Percentiles rank a stretch among this genome's conserved stretches.
These are phyloP conservation scores for Raja brachyura DNA, from an alignment of 2,113 vertebrate species.

Conservation along the genomic window DNA sequence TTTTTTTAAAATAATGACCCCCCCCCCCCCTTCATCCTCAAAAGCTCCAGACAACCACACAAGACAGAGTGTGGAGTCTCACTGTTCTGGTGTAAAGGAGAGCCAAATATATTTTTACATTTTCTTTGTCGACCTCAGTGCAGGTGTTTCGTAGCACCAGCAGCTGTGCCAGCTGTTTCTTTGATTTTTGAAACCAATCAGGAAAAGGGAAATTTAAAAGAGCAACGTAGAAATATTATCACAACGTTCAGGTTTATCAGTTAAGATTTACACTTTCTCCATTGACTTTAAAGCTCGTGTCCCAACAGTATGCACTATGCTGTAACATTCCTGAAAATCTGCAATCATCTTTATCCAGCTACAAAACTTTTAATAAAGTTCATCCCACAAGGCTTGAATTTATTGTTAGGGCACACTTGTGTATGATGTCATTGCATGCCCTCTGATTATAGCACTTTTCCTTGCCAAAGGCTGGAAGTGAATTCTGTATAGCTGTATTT, in stretches of 20 bases:
- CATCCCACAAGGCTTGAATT: background rate
- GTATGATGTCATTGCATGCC: too few relatives aligned
- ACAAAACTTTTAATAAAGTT: background rate
- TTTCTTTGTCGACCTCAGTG: background rate
- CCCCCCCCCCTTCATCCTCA: background rate
- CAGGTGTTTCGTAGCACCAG: background rate
- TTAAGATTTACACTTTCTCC: background rate
- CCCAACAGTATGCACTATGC: background rate
- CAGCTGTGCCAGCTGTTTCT: conserved; percentile 18
- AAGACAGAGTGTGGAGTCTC: background rate
- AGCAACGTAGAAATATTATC: background rate
- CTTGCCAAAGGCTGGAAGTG: background rate
- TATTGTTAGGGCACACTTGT: too few relatives aligned
- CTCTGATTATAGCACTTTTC: too few relatives aligned
- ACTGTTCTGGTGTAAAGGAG: background rate
- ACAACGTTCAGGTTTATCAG: background rate
- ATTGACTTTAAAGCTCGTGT: background rate
- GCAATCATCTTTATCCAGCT: background rate
- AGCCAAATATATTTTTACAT: background rate
- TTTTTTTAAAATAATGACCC: too few relatives aligned
- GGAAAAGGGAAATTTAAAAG: background rate
- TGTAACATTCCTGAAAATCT: background rate
- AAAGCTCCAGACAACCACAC: background rate
- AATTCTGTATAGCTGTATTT: background rate
- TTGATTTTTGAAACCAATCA: background rate